Evolutionary conservation across 2,888 invertebrate genomes (phyloP).

Genomic region (Heliconius aoede): DNA sequence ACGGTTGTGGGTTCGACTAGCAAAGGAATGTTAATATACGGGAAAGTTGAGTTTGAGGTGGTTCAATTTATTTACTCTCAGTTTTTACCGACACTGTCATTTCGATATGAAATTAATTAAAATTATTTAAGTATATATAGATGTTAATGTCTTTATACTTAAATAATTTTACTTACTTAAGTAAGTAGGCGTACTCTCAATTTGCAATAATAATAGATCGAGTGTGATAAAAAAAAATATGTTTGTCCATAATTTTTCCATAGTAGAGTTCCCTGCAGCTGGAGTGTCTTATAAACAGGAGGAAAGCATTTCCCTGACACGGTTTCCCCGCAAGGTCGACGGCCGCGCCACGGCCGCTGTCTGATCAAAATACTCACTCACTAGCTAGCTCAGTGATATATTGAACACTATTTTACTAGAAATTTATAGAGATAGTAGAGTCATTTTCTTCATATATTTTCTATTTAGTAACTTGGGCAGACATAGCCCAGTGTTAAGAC

Average conservation of each 20-base stretch:
- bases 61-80: no score
- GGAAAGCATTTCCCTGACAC: constrained; percentile 77
- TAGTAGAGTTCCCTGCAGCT: constrained; percentile 60
- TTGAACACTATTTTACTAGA: background rate
- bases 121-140: no score
- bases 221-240: background rate
- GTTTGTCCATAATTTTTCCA: background rate
- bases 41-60: background rate
- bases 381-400: constrained; percentile 15
- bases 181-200: no score
- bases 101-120: no score
- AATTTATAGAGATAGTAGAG: background rate
- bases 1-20: background rate
- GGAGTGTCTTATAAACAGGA: constrained; percentile 56
- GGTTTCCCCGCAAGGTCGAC: constrained; percentile 73
- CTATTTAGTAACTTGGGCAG: no score
- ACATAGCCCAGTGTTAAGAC: no score
- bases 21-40: background rate
- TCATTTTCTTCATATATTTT: background rate
- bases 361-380: constrained; percentile 17
- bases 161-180: no score
- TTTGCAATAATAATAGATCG: no score
- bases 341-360: constrained; percentile 65
- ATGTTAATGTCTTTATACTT: no score
- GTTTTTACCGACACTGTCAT: no score